Conservation (phyloP, 2,113 vertebrate genomes). For the Sylvietta virens region DNA sequence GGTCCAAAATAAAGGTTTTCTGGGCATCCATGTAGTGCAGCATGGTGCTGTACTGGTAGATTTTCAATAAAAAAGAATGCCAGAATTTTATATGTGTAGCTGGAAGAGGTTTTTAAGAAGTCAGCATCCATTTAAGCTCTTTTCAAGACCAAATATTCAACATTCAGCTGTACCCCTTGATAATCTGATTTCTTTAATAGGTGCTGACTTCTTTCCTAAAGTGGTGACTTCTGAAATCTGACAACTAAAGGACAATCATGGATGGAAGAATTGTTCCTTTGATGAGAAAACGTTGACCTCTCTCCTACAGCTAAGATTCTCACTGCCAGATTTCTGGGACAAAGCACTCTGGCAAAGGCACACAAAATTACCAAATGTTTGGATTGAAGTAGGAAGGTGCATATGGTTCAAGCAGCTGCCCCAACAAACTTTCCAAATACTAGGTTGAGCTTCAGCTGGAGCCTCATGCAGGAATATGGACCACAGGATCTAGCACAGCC, state of each 20-base stretch:
- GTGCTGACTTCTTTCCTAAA: background rate
- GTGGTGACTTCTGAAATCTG: background rate
- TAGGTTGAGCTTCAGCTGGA: background rate
- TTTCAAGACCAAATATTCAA: background rate
- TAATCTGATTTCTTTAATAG: background rate
- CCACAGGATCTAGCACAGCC: background rate
- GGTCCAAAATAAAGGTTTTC: background rate
- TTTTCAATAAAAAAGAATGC: background rate
- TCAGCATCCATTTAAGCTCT: background rate
- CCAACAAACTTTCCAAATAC: background rate
- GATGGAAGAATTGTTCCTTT: background rate
- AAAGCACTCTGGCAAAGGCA: background rate
- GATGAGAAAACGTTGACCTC: background rate
- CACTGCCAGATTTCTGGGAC: background rate
- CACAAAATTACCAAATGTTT: background rate
- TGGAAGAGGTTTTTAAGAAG: background rate
- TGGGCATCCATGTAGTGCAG: background rate
- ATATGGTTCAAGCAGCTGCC: background rate
- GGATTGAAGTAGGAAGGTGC: background rate
- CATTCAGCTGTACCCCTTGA: background rate
- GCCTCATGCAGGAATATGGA: background rate
- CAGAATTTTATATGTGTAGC: background rate
- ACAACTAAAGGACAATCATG: background rate
- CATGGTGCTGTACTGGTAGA: background rate
- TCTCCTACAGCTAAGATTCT: background rate